phyloP scores from a whole-genome alignment of 2,113 vertebrate genomes.

The Istiophorus platypterus region DNA sequence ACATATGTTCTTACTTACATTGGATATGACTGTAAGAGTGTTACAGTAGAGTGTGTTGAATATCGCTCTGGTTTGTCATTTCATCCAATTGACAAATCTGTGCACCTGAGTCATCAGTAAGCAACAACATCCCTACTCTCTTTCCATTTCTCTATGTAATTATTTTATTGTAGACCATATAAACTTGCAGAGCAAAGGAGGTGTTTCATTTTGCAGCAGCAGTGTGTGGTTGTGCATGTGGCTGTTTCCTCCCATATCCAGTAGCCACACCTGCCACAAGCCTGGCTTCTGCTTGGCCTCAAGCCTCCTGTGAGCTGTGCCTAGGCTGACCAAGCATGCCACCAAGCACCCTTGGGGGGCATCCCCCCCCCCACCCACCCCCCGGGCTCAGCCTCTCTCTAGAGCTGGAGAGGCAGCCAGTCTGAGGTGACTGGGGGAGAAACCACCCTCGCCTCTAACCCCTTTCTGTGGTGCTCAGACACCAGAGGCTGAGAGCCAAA shows the following conservation, averaged over 20 bases:
- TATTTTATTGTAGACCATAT: not conserved
- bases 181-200: conserved; percentile 11
- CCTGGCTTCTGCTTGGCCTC: conserved; percentile 69
- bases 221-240: conserved; percentile 60
- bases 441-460: conserved; percentile 70
- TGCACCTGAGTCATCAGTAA: not conserved
- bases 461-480: conserved; percentile 63
- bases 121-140: not conserved
- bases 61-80: not conserved
- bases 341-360: conserved; percentile 65
- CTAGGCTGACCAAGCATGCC: conserved; percentile 79
- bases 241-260: conserved; percentile 70
- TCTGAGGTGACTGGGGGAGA: conserved; percentile 61
- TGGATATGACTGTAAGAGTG: not conserved
- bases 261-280: conserved; percentile 82
- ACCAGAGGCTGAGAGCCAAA: conserved; percentile 32
- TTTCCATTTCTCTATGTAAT: not conserved
- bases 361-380: conserved; percentile 56
- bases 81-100: not conserved
- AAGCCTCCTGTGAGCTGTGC: conserved; percentile 62
- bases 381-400: conserved; percentile 31
- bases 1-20: conserved; percentile 7
- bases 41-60: not conserved
- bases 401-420: conserved; percentile 41
- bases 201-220: conserved; percentile 44